These are phyloP conservation scores for Zeuzera pyrina DNA, from an alignment of 2,888 invertebrate species.

Conservation along the genomic window DNA sequence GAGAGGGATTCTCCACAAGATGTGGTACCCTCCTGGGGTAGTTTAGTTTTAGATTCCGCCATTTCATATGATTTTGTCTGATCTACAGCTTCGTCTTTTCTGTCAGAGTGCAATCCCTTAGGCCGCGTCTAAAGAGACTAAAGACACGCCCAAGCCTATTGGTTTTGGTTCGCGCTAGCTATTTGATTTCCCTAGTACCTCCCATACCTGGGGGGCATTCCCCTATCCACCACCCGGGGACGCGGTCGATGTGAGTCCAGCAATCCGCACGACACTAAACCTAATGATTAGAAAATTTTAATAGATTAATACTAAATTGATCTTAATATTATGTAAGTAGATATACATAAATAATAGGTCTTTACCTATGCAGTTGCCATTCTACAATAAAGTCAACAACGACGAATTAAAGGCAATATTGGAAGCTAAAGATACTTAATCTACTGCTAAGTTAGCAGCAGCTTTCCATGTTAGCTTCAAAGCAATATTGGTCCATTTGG, in stretches of 20 bases:
- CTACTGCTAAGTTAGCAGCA: too few species aligned
- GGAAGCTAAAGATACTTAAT: too few species aligned
- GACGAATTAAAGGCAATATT: too few species aligned
- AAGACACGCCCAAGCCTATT: constrained; percentile 1
- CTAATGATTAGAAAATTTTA: too few species aligned
- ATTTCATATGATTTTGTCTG: not conserved
- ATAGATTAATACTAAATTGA: not conserved
- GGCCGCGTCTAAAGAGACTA: constrained; percentile 1
- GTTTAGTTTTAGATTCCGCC: constrained; percentile 5
- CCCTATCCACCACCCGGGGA: not conserved
- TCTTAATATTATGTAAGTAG: not conserved
- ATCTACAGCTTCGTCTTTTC: constrained; percentile 3
- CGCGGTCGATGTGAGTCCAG: not conserved
- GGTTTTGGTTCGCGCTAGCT: too few species aligned
- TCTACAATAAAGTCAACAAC: too few species aligned
- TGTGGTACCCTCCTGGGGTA: constrained; percentile 5
- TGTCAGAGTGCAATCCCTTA: constrained; percentile 4
- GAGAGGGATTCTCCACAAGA: constrained; percentile 1
- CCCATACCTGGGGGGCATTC: not conserved
- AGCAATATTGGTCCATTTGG: too few species aligned
- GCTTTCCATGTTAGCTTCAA: too few species aligned
- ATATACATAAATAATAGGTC: too few species aligned
- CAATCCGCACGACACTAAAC: not conserved
- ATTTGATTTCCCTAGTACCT: not conserved
- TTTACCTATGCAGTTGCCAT: too few species aligned